phyloP scores from a whole-genome alignment of 2,888 invertebrate genomes.

The Cheilosia vulpina region DNA sequence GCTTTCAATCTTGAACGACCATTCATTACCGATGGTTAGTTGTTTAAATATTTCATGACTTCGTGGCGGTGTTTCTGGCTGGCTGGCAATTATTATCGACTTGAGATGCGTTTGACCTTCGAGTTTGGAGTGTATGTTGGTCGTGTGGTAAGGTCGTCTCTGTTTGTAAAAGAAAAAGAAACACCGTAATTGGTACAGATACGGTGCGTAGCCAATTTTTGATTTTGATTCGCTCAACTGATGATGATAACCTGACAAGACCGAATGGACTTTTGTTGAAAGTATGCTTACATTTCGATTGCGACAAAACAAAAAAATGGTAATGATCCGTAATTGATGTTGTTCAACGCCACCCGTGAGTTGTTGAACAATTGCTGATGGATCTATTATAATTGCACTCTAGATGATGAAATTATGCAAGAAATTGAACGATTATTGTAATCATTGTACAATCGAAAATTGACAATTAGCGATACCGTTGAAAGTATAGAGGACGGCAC shows the following conservation, averaged over 20 bases:
- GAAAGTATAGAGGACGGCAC: too few relatives aligned
- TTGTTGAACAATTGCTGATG: too few relatives aligned
- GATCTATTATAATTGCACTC: too few relatives aligned
- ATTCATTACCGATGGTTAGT: slow-evolving; percentile 12
- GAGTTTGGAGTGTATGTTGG: not conserved
- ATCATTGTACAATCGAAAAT: too few relatives aligned
- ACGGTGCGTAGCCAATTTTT: not conserved
- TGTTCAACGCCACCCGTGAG: too few relatives aligned
- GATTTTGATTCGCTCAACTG: not conserved
- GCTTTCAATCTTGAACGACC: slow-evolving; percentile 10
- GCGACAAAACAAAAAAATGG: too few relatives aligned
- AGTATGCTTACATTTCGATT: too few relatives aligned
- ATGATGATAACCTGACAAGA: not conserved
- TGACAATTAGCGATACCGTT: too few relatives aligned
- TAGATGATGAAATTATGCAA: too few relatives aligned
- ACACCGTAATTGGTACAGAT: not conserved
- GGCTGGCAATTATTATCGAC: not conserved
- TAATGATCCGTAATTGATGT: too few relatives aligned
- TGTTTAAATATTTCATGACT: slow-evolving; percentile 36
- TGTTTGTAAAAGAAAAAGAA: not conserved
- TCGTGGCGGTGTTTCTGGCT: slow-evolving; percentile 12
- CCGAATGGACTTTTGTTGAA: too few relatives aligned
- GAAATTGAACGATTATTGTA: too few relatives aligned
- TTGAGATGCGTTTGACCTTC: slow-evolving; percentile 39
- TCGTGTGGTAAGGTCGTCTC: not conserved